These are phyloP conservation scores for Lamprologus speciosus DNA, from an alignment of 2,113 vertebrate genomes.

Conservation along the genomic window DNA sequence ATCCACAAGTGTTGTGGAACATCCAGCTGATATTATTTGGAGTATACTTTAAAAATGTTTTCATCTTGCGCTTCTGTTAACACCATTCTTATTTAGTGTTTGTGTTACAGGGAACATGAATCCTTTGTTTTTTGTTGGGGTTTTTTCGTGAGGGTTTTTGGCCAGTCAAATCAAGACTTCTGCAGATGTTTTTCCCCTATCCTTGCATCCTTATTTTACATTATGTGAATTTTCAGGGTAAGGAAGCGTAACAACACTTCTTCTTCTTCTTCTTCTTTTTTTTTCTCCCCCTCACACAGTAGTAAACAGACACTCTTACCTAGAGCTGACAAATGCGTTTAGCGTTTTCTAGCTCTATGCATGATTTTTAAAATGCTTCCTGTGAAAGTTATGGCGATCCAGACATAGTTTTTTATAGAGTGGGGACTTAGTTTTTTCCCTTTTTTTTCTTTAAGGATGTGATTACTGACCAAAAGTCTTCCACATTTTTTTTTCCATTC, in stretches of 20 bases:
- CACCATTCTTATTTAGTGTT: background rate
- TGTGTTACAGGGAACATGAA: background rate
- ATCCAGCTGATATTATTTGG: background rate
- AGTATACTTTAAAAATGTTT: background rate
- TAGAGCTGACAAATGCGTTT: background rate
- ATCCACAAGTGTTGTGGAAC: background rate
- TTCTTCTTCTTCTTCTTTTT: background rate
- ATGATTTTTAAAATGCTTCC: background rate
- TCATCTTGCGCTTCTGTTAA: background rate
- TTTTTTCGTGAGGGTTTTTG: background rate
- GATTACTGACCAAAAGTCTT: background rate
- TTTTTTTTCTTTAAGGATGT: background rate
- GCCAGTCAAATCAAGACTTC: background rate
- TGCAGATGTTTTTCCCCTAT: background rate
- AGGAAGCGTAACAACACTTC: background rate
- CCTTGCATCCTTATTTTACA: background rate
- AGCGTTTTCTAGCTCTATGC: background rate
- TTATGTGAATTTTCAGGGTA: background rate
- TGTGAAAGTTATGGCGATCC: background rate
- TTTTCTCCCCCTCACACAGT: accelerated
- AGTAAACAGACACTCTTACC: background rate
- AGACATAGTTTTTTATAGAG: background rate
- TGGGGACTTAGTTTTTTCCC: background rate
- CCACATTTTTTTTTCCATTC: background rate
- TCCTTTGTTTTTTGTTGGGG: background rate